Base-by-base conservation (phyloP, 1,140 invertebrate genomes). In the Drosophila pallidifrons region DNA sequence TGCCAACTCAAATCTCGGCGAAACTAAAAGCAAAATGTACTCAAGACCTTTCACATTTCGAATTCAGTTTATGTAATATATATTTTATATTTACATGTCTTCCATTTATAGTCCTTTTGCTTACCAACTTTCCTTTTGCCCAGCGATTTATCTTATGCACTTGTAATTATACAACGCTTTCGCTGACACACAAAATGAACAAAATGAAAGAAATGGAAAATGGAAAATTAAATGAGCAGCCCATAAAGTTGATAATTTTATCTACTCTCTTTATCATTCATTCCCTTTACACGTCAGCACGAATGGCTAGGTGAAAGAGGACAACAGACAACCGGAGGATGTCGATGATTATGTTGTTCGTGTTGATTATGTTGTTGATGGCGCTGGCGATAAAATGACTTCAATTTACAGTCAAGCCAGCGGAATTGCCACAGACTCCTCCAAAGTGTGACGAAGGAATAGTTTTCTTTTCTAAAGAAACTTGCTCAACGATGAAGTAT, bases 211-310 rank as follows among this genome's bases (percentile, higher is more conserved):
- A 51, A 51, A 63, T 38, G 35, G 35, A 46, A 51, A 51, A 63
- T 38, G 35, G 35, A 46, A 32, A 63, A 28, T 28, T 11, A 54
- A 64, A 64, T 51, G 35, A 35, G 49, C 35, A 52, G 47, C 61
- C 25, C 49, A 64, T 51, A 64, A 64, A 64, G 32, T 64, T 64
- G 41, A 52, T 54, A 64, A 52, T 51, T 16, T 41, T 64, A 52
- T 64, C 49, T 51, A 52, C 35, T 64, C 35, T 64, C 61, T 54
- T 64, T 64, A 64, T 54, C 46, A 47, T 47, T 58, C 41, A 30
- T 52, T 64, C 35, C 59, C 32, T 64, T 64, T 64, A 49, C 49
- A 64, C 47, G 61, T 64, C 49, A 51, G 11, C 61, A 64, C 16
- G 46, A 16, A 52, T 52, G 47, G 47, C 47, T 28, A 64, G n/a